Conservation (phyloP, 2,797 vertebrate genomes). For the Antennarius maculatus region DNA sequence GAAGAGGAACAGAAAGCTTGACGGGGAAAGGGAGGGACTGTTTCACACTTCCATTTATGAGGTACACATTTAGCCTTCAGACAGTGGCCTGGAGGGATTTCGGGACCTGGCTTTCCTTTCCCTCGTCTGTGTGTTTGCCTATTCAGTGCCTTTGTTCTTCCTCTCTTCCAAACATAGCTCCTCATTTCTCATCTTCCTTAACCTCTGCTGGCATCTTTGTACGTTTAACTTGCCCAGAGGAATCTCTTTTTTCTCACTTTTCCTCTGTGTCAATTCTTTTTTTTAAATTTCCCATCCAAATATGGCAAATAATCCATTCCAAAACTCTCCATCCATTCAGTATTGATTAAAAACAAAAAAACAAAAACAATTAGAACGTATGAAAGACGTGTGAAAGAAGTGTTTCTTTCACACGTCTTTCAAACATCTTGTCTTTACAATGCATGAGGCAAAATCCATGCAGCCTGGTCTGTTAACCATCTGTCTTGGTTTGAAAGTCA, state of each 20-base stretch:
- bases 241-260: not conserved
- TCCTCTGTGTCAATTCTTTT: not conserved
- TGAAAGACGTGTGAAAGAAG: not conserved
- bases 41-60: conserved; percentile 47
- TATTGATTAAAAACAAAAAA: not conserved
- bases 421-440: conserved; percentile 21
- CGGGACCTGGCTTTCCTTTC: conserved; percentile 33
- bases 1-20: not conserved
- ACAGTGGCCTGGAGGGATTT: conserved; percentile 50
- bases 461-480: conserved; percentile 48
- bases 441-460: conserved; percentile 21
- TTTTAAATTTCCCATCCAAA: not conserved
- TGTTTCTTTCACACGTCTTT: too few relatives aligned
- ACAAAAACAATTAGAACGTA: conserved; percentile 13
- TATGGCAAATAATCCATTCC: not conserved
- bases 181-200: conserved; percentile 19
- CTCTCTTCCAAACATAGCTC: conserved; percentile 17
- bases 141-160: conserved; percentile 30
- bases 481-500: conserved; percentile 40
- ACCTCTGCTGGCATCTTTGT: conserved; percentile 1
- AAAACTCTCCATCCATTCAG: not conserved
- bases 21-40: not conserved
- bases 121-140: conserved; percentile 26
- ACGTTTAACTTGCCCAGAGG: not conserved
- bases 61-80: conserved; percentile 55